These are phyloP conservation scores for Anthopleura sola DNA, from an alignment of 64 coral and sea anemone genomes.

Conservation along the genomic window DNA sequence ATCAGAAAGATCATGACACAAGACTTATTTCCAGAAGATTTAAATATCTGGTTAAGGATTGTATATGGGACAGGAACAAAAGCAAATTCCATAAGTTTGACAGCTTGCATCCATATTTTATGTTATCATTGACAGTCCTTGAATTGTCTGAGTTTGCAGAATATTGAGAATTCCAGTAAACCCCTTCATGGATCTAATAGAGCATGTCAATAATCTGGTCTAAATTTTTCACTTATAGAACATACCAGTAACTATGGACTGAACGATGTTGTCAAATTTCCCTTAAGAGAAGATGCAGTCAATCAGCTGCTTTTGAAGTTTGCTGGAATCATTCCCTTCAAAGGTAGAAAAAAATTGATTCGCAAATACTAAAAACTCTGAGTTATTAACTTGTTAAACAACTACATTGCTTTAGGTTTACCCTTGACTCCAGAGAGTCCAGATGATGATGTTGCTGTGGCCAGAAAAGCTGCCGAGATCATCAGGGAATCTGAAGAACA, in stretches of 20 bases:
- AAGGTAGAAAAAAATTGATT: slow-evolving; percentile 14
- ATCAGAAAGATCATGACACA: no score
- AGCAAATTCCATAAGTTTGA: no score
- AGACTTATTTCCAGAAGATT: no score
- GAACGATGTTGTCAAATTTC: slow-evolving; percentile 37
- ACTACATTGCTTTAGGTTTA: slow-evolving; percentile 29
- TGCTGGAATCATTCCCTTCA: slow-evolving; percentile 46
- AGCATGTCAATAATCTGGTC: not conserved
- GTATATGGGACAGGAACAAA: no score
- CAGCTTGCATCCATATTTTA: no score
- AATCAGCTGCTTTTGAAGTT: slow-evolving; percentile 56
- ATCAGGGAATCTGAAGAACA: slow-evolving; percentile 24
- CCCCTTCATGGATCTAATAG: not conserved
- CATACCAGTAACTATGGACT: slow-evolving; percentile 24
- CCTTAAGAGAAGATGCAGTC: slow-evolving; percentile 33
- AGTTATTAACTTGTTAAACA: not conserved
- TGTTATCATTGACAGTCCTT: no score
- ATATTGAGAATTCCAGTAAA: no score
- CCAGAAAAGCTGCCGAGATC: slow-evolving; percentile 22
- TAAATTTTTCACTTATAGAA: not conserved
- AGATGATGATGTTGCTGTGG: slow-evolving; percentile 25
- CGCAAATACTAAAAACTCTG: not conserved
- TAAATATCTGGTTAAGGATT: no score
- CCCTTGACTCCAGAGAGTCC: slow-evolving; percentile 59
- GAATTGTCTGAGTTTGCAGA: no score